Evolutionary conservation across 2,797 vertebrate genomes (phyloP).

Genomic region (Chelon labrosus): DNA sequence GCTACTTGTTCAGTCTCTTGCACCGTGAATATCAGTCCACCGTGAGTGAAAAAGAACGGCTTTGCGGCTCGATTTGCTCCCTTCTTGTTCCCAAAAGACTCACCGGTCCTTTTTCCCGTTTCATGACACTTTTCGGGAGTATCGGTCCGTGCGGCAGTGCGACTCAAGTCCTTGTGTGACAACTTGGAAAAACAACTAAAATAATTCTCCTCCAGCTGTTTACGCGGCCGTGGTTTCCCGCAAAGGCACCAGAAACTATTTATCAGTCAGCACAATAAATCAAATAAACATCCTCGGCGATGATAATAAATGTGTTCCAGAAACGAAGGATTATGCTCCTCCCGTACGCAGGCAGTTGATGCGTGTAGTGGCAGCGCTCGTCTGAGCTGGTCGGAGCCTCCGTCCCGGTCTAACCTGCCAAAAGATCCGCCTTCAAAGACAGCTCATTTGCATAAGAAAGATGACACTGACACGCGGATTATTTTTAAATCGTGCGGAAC

Average conservation of each 20-base stretch:
- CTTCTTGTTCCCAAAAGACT: slow-evolving; percentile 30
- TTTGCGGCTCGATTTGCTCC: slow-evolving; percentile 11
- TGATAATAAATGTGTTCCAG: slow-evolving; percentile 18
- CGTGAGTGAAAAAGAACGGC: neutral
- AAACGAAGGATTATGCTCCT: slow-evolving; percentile 47
- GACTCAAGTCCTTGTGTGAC: slow-evolving; percentile 30
- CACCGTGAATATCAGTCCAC: neutral
- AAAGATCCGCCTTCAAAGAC: slow-evolving; percentile 93
- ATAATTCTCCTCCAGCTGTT: slow-evolving; percentile 11
- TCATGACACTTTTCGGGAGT: slow-evolving; percentile 51
- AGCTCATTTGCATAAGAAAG: slow-evolving; percentile 98
- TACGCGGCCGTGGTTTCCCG: slow-evolving; percentile 20
- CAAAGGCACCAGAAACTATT: slow-evolving; percentile 10
- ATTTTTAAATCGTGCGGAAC: slow-evolving; percentile 91
- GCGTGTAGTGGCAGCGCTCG: slow-evolving; percentile 72
- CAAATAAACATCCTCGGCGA: slow-evolving; percentile 30
- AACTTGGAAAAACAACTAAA: slow-evolving; percentile 56
- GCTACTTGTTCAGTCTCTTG: slow-evolving; percentile 35
- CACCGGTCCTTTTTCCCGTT: slow-evolving; percentile 25
- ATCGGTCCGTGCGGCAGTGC: slow-evolving; percentile 8
- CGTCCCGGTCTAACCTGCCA: slow-evolving; percentile 87
- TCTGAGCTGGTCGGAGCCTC: slow-evolving; percentile 79
- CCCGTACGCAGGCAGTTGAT: slow-evolving; percentile 34
- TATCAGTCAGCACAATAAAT: slow-evolving; percentile 11
- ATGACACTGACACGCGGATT: slow-evolving; percentile 93